A percentile compares a stretch with the other conserved stretches of the same genome.
phyloP scores from a whole-genome alignment of 2,888 invertebrate genomes.

The Miltochrista miniata region DNA sequence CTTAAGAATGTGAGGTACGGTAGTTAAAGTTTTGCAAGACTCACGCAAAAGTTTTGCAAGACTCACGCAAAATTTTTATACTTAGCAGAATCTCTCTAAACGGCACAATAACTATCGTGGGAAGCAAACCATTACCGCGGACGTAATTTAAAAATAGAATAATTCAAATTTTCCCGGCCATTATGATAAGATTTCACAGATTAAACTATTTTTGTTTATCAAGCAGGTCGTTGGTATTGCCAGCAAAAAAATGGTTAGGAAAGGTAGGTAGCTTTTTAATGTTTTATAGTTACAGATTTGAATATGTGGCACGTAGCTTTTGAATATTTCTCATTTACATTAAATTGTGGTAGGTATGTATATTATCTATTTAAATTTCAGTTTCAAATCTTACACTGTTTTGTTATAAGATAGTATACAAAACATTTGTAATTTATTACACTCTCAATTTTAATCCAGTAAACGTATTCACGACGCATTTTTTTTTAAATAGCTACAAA shows the following conservation, averaged over 20 bases:
- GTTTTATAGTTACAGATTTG: too few relatives aligned
- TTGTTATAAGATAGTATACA: too few relatives aligned
- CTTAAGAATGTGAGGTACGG: background rate
- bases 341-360: too few relatives aligned
- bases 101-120: constrained; percentile 21
- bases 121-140: constrained; percentile 21
- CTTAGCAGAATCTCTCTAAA: background rate
- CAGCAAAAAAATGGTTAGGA: constrained; percentile 17
- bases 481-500: too few relatives aligned
- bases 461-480: too few relatives aligned
- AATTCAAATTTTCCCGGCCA: constrained; percentile 11
- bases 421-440: too few relatives aligned
- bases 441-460: too few relatives aligned
- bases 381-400: too few relatives aligned
- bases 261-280: constrained; percentile 8
- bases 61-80: background rate
- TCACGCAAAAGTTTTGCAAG: background rate
- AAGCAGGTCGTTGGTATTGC: constrained; percentile 21
- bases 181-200: constrained; percentile 7
- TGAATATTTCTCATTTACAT: too few relatives aligned
- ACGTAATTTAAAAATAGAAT: constrained; percentile 9
- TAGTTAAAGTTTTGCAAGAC: background rate
- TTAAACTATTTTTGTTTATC: constrained; percentile 15
- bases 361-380: too few relatives aligned
- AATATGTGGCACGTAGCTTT: too few relatives aligned